These are phyloP conservation scores for Podabrus alpinus DNA, from an alignment of 2,888 invertebrate genomes.

Conservation along the genomic window DNA sequence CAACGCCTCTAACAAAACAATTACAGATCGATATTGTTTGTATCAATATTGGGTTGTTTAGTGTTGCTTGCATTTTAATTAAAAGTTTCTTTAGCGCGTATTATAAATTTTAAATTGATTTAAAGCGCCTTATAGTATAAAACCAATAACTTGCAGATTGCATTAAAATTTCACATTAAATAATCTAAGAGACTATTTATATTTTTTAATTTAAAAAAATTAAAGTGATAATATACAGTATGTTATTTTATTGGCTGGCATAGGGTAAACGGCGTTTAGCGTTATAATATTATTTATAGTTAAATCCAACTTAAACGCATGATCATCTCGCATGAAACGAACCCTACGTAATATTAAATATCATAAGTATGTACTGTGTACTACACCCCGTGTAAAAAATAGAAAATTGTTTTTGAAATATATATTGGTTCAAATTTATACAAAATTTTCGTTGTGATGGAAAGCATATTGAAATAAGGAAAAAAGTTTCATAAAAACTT, in stretches of 20 bases:
- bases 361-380: no score
- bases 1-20: constrained; percentile 12
- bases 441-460: neutral
- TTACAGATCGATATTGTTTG: constrained; percentile 21
- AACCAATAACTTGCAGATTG: neutral
- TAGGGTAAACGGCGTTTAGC: no score
- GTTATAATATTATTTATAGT: no score
- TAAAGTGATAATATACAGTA: no score
- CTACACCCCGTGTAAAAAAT: neutral
- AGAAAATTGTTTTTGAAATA: neutral
- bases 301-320: no score
- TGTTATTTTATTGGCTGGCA: no score
- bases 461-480: neutral
- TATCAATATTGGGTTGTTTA: neutral
- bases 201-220: no score
- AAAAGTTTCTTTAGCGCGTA: neutral
- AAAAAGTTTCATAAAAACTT: neutral
- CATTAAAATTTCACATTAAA: neutral
- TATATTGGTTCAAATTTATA: neutral
- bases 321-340: no score
- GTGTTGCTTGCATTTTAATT: neutral
- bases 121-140: no score
- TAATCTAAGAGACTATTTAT: neutral
- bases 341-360: no score
- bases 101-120: neutral